These are phyloP conservation scores for Heterodera filipjevi DNA, from an alignment of 2,888 invertebrate species.

Conservation along the genomic window DNA sequence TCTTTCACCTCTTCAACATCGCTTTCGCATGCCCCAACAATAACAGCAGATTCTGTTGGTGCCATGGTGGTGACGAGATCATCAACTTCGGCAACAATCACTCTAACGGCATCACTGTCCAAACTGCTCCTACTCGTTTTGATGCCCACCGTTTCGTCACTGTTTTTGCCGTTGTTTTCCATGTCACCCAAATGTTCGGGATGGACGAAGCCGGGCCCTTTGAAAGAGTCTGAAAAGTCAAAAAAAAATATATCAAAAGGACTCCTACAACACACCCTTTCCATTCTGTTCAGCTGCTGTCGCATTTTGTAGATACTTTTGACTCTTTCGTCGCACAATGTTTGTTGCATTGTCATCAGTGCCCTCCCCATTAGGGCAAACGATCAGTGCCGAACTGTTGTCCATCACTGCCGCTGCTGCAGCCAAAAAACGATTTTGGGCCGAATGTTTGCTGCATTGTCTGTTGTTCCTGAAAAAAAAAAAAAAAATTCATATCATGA, in stretches of 20 bases:
- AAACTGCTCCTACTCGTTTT: too few relatives aligned
- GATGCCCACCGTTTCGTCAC: background rate
- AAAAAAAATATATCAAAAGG: background rate
- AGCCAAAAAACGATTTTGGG: background rate
- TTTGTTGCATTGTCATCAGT: too few relatives aligned
- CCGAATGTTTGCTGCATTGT: conserved; percentile 4
- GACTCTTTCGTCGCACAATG: too few relatives aligned
- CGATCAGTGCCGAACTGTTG: background rate
- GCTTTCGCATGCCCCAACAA: background rate
- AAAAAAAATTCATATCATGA: background rate
- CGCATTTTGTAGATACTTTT: too few relatives aligned
- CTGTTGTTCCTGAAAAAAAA: conserved; percentile 23
- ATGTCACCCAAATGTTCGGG: conserved; percentile 24
- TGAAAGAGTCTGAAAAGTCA: conserved; percentile 13
- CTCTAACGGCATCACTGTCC: conserved; percentile 7
- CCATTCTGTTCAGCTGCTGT: too few relatives aligned
- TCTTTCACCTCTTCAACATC: background rate
- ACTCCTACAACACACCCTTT: too few relatives aligned
- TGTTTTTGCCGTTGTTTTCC: background rate
- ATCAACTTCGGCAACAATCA: background rate
- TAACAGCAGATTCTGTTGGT: background rate
- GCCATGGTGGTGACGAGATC: background rate
- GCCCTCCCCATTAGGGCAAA: background rate
- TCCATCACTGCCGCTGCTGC: background rate
- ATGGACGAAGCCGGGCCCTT: conserved; percentile 33